A percentile compares a stretch with the other conserved stretches of the same genome.
Conservation (phyloP, 2,113 vertebrate species). For the Trichomycterus rosablanca region DNA sequence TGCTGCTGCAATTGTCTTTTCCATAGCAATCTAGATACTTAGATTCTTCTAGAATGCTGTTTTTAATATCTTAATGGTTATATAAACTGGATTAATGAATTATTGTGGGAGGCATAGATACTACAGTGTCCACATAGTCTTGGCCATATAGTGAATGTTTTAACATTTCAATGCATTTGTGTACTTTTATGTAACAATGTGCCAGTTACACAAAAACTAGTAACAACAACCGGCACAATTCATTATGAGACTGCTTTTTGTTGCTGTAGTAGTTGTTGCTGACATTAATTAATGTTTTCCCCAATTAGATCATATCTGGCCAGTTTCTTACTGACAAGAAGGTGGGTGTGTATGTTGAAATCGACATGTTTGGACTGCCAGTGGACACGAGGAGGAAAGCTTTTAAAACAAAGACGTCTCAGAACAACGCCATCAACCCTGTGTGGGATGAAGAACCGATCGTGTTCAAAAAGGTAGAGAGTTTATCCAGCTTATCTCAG, state of each 20-base stretch:
- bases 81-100: too few relatives aligned
- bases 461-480: constrained; percentile 84
- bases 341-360: constrained; percentile 84
- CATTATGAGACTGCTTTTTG: background rate
- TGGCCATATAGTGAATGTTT: too few relatives aligned
- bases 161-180: too few relatives aligned
- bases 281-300: background rate
- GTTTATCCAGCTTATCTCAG: background rate
- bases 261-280: background rate
- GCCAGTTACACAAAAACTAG: too few relatives aligned
- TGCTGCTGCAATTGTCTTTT: too few relatives aligned
- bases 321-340: constrained; percentile 88
- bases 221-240: too few relatives aligned
- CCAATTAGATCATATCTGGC: constrained; percentile 79
- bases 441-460: constrained; percentile 86
- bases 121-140: too few relatives aligned
- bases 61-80: too few relatives aligned
- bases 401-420: constrained; percentile 83
- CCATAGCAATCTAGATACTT: too few relatives aligned
- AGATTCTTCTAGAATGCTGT: too few relatives aligned
- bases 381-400: constrained; percentile 85
- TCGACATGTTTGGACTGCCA: constrained; percentile 87
- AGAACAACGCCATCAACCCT: constrained; percentile 84
- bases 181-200: too few relatives aligned
- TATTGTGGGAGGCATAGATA: too few relatives aligned